Conservation (phyloP, 23 tunicate species). For the Trididemnum nubilum region DNA sequence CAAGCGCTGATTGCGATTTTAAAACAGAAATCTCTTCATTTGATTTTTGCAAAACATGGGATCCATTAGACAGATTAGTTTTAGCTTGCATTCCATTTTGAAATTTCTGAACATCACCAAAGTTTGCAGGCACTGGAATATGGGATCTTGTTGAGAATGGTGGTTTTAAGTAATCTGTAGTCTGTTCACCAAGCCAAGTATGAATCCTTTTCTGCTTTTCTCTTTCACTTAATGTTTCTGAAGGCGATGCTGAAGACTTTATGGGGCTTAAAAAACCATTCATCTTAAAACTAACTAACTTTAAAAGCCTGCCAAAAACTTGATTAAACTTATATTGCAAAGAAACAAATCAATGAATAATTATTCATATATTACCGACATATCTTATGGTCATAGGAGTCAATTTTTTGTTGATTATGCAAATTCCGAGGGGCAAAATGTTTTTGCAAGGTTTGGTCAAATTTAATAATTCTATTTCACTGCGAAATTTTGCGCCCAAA, state of each 20-base stretch:
- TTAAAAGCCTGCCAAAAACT: too few species aligned
- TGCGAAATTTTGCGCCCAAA: too few species aligned
- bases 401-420: too few species aligned
- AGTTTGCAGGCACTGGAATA: not conserved
- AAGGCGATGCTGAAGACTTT: not conserved
- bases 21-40: not conserved
- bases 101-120: not conserved
- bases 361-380: too few species aligned
- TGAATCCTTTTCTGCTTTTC: conserved; percentile 75
- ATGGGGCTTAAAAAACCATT: not conserved
- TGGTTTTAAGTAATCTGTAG: conserved; percentile 10
- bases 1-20: not conserved
- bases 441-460: too few species aligned
- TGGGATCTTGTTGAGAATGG: not conserved
- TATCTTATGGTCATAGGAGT: too few species aligned
- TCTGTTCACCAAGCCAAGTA: conserved; percentile 78
- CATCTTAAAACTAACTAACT: too few species aligned
- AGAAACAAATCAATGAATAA: not conserved
- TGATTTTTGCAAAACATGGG: not conserved
- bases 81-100: not conserved
- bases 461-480: too few species aligned
- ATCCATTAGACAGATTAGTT: not conserved
- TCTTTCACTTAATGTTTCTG: not conserved
- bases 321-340: too few species aligned
- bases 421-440: too few species aligned